Conservation (phyloP, 1,140 invertebrate species). For the Phocides pigmalion region DNA sequence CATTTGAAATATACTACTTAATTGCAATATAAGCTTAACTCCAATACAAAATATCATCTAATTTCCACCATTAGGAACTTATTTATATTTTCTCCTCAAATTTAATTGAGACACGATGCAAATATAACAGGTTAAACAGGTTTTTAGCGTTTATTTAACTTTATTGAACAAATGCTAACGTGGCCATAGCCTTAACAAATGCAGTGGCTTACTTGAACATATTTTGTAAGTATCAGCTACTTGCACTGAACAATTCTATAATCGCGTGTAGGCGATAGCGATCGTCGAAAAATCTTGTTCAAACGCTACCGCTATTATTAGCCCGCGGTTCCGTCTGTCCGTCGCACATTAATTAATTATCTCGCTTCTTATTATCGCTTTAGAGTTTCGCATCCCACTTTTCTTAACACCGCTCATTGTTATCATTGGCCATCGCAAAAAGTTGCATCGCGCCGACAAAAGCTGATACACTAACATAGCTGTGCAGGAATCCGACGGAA, state of each 20-base stretch:
- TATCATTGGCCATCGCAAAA: constrained; percentile 80
- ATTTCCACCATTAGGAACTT: too few relatives aligned
- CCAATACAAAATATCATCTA: too few relatives aligned
- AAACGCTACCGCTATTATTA: constrained; percentile 23
- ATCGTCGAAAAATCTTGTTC: constrained; percentile 3
- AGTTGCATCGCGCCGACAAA: constrained; percentile 76
- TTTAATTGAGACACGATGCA: too few relatives aligned
- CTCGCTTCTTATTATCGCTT: constrained; percentile 68
- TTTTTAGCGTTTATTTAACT: too few relatives aligned
- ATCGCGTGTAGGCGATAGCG: not conserved
- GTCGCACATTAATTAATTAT: constrained; percentile 75
- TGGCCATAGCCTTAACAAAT: too few relatives aligned
- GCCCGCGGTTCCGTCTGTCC: constrained; percentile 6
- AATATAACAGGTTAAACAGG: too few relatives aligned
- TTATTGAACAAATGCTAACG: too few relatives aligned
- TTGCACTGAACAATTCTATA: constrained; percentile 11
- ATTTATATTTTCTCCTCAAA: too few relatives aligned
- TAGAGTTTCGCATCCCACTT: constrained; percentile 68
- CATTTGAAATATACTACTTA: too few relatives aligned
- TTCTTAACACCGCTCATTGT: constrained; percentile 77
- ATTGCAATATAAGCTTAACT: too few relatives aligned
- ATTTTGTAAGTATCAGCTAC: too few relatives aligned
- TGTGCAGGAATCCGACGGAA: constrained; percentile 69
- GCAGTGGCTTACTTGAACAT: too few relatives aligned
- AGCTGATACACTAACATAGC: constrained; percentile 74